These are phyloP conservation scores for Eutolmus rufibarbis DNA, from an alignment of 2,888 invertebrate species.

Conservation along the genomic window DNA sequence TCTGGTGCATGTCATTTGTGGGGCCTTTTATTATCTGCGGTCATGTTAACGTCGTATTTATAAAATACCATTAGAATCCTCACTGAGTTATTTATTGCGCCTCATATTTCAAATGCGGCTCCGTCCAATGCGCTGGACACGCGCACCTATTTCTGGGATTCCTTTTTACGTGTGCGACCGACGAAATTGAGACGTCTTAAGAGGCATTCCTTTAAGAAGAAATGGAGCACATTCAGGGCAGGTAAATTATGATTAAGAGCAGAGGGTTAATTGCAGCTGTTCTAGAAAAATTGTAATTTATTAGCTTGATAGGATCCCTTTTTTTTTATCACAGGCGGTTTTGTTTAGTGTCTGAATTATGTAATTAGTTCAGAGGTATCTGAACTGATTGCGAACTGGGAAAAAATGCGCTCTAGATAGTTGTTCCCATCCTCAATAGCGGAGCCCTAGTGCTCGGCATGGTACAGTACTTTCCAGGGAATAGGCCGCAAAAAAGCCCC, in stretches of 20 bases:
- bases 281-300: neutral
- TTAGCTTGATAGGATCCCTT: neutral
- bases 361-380: neutral
- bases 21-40: conserved; percentile 26
- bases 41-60: conserved; percentile 2
- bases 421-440: neutral
- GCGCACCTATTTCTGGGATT: neutral
- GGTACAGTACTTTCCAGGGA: neutral
- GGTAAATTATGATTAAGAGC: conserved; percentile 6
- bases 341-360: neutral
- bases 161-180: neutral
- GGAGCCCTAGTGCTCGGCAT: neutral
- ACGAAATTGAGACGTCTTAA: conserved; percentile 1
- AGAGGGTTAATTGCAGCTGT: neutral
- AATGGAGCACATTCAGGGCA: neutral
- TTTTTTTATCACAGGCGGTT: neutral
- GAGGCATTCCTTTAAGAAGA: neutral
- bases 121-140: neutral
- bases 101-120: conserved; percentile 7
- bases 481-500: neutral
- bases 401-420: conserved; percentile 1
- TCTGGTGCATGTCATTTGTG: neutral
- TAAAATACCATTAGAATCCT: conserved; percentile 23
- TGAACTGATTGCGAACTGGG: neutral
- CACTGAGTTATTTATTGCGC: conserved; percentile 19